Evolutionary conservation across 2,888 invertebrate genomes (phyloP).

Genomic region (Caenorhabditis wallacei): DNA sequence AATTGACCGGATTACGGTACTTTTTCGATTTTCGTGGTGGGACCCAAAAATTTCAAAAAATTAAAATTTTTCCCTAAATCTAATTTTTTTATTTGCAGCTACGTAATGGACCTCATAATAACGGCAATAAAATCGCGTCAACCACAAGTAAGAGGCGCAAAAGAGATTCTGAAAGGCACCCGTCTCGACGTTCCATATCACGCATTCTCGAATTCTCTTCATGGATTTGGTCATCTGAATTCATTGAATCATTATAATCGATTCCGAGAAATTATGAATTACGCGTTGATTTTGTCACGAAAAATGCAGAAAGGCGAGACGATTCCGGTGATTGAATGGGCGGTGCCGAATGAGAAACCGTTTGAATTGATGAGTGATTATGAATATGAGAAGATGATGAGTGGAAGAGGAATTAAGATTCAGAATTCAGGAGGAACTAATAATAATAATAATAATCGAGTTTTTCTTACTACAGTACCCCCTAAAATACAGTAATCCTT

Average conservation of each 20-base stretch:
- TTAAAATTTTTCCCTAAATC: neutral
- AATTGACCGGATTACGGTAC: no score
- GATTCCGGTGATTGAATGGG: neutral
- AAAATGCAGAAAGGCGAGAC: neutral
- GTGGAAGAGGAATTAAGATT: no score
- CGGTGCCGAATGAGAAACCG: neutral
- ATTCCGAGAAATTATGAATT: neutral
- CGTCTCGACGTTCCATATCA: slow-evolving; percentile 20
- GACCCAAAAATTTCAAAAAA: no score
- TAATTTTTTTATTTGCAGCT: slow-evolving; percentile 17
- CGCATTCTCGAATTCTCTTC: slow-evolving; percentile 1
- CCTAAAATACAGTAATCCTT: no score
- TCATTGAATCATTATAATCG: neutral
- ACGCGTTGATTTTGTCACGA: neutral
- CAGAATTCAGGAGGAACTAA: no score
- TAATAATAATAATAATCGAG: no score
- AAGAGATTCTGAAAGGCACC: slow-evolving; percentile 3
- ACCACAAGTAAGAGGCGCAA: neutral
- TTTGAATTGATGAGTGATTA: neutral
- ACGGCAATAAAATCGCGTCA: neutral
- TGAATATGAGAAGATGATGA: neutral
- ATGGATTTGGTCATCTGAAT: slow-evolving; percentile 22
- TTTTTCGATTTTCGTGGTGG: no score
- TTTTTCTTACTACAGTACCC: no score
- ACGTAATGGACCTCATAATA: neutral